Percentiles rank a stretch among this genome's conserved stretches.
Evolutionary conservation across 2,113 vertebrate genomes (phyloP).

Genomic region (Ancistrus triradiatus): DNA sequence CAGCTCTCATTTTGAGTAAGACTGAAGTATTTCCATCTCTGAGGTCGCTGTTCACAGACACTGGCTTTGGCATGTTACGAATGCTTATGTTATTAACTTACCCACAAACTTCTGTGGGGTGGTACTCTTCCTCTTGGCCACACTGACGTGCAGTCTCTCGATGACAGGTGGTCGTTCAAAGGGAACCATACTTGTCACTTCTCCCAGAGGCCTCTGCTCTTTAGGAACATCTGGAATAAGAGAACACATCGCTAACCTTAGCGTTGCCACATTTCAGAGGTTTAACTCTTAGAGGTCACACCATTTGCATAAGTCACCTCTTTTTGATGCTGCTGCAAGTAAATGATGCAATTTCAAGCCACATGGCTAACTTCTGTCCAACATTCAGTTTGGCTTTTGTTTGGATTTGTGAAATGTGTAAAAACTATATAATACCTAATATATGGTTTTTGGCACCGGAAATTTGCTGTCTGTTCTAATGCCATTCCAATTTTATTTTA

Average conservation of each 20-base stretch:
- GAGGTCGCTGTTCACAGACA: neutral
- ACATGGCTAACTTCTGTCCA: too few relatives aligned
- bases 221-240: constrained; percentile 79
- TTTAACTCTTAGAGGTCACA: too few relatives aligned
- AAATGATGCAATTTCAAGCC: too few relatives aligned
- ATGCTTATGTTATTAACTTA: constrained; percentile 62
- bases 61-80: neutral
- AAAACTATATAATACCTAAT: too few relatives aligned
- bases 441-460: too few relatives aligned
- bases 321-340: too few relatives aligned
- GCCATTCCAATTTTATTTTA: too few relatives aligned
- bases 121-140: constrained; percentile 98
- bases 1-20: constrained; percentile 29
- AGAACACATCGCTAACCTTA: neutral
- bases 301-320: too few relatives aligned
- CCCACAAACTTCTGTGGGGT: constrained; percentile 99
- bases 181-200: constrained; percentile 78
- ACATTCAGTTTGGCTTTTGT: too few relatives aligned
- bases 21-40: constrained; percentile 25
- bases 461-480: too few relatives aligned
- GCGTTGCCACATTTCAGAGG: too few relatives aligned
- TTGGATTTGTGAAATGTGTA: too few relatives aligned
- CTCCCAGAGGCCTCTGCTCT: constrained; percentile 83
- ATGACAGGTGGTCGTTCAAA: constrained; percentile 96
- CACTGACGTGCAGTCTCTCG: constrained; percentile 89